A percentile compares a stretch with the other conserved stretches of the same genome.
phyloP scores from a whole-genome alignment of 2,888 invertebrate genomes.

The Agriopis marginaria region DNA sequence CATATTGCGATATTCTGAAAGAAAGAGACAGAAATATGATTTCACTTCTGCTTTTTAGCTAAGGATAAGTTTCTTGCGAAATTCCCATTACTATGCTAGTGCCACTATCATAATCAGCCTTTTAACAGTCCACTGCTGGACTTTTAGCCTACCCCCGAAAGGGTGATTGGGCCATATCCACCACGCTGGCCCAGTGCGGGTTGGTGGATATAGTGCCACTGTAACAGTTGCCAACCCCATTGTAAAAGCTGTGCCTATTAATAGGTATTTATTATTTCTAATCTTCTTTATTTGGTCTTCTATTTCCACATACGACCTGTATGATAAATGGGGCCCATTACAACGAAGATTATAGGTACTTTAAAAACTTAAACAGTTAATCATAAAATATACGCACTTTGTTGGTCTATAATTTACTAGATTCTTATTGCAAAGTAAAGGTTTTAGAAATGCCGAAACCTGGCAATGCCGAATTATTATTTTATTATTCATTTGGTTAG shows the following conservation, averaged over 20 bases:
- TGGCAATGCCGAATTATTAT: slow-evolving; percentile 68
- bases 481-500: slow-evolving; percentile 56
- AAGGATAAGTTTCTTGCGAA: too few relatives aligned
- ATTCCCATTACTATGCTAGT: too few relatives aligned
- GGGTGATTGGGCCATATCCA: too few relatives aligned
- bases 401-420: slow-evolving; percentile 34
- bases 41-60: too few relatives aligned
- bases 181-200: too few relatives aligned
- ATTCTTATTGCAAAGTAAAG: slow-evolving; percentile 37
- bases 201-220: too few relatives aligned
- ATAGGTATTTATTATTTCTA: slow-evolving; percentile 45
- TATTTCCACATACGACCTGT: slow-evolving; percentile 16
- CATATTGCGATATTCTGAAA: too few relatives aligned
- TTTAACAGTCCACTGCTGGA: too few relatives aligned
- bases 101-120: too few relatives aligned
- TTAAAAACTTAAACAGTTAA: slow-evolving; percentile 14
- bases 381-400: slow-evolving; percentile 23
- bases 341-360: slow-evolving; percentile 37
- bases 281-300: slow-evolving; percentile 49
- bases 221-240: not conserved
- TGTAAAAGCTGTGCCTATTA: slow-evolving; percentile 58
- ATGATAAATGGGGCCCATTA: slow-evolving; percentile 31
- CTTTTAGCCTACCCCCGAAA: too few relatives aligned
- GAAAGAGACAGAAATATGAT: too few relatives aligned
- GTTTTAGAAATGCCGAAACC: slow-evolving; percentile 50